phyloP scores from a whole-genome alignment of 2,113 vertebrate species.

The Syngnathoides biaculeatus region DNA sequence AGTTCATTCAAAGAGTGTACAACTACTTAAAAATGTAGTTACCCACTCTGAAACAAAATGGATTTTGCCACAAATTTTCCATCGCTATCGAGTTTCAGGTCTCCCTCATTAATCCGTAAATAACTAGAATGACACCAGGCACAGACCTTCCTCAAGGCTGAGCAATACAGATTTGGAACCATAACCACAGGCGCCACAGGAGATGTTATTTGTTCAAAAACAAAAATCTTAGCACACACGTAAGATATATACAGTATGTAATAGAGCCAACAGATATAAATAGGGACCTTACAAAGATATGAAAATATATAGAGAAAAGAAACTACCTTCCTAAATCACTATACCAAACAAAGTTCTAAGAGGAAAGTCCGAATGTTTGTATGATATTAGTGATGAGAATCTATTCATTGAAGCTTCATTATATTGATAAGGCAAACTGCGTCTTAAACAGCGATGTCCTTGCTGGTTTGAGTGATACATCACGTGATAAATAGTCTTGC shows the following conservation, averaged over 20 bases:
- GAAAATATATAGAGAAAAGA: neutral
- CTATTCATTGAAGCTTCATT: conserved; percentile 2
- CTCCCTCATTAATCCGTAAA: conserved; percentile 12
- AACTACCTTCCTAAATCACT: conserved; percentile 9
- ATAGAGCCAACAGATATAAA: no score
- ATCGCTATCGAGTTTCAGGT: neutral
- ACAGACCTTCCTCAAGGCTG: neutral
- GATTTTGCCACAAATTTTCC: conserved; percentile 36
- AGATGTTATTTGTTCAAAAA: neutral
- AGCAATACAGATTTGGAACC: neutral
- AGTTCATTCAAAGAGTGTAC: conserved; percentile 26
- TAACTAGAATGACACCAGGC: neutral
- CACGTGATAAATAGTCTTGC: conserved; percentile 25
- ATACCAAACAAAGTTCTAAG: neutral
- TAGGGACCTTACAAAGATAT: no score
- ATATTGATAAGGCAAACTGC: conserved; percentile 27
- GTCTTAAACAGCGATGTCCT: conserved; percentile 19
- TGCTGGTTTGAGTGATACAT: conserved; percentile 27
- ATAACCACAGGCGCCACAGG: neutral
- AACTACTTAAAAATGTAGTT: conserved; percentile 33
- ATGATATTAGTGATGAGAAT: neutral
- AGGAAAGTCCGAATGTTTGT: neutral
- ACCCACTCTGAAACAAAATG: conserved; percentile 35
- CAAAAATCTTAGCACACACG: no score
- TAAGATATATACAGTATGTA: no score